These are phyloP conservation scores for Margarornis squamiger DNA, from an alignment of 2,797 vertebrate species.

Conservation along the genomic window DNA sequence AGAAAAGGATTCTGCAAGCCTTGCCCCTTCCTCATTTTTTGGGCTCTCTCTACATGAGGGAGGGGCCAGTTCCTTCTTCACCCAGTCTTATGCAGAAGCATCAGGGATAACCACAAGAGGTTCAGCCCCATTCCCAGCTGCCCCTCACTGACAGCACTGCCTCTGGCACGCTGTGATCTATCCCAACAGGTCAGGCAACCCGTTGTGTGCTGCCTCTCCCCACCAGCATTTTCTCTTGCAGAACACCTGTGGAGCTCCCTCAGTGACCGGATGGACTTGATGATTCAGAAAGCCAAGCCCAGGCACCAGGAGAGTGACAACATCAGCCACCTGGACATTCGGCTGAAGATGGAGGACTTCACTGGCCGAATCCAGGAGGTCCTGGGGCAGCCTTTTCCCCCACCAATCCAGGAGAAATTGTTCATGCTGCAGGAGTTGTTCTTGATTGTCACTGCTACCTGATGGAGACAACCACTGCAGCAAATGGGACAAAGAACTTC, in stretches of 20 bases:
- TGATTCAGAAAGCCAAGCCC: slow-evolving; percentile 69
- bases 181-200: not conserved
- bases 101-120: not conserved
- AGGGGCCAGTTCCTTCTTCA: not conserved
- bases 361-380: slow-evolving; percentile 72
- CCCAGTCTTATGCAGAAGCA: not conserved
- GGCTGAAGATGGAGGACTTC: slow-evolving; percentile 77
- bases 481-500: not conserved
- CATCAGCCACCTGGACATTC: slow-evolving; percentile 75
- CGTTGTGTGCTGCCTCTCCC: not conserved
- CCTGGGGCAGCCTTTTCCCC: slow-evolving; percentile 77
- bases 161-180: not conserved
- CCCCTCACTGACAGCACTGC: not conserved
- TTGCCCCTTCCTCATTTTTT: not conserved
- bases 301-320: slow-evolving; percentile 76
- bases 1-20: not conserved
- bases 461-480: not conserved
- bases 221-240: slow-evolving; percentile 61
- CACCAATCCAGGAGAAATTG: slow-evolving; percentile 81
- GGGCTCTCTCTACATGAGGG: not conserved
- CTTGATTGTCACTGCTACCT: not conserved
- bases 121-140: not conserved
- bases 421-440: slow-evolving; percentile 78
- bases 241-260: slow-evolving; percentile 81
- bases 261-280: slow-evolving; percentile 75